These are phyloP conservation scores for Corythornis cristatus DNA, from an alignment of 2,113 vertebrate genomes.

Conservation along the genomic window DNA sequence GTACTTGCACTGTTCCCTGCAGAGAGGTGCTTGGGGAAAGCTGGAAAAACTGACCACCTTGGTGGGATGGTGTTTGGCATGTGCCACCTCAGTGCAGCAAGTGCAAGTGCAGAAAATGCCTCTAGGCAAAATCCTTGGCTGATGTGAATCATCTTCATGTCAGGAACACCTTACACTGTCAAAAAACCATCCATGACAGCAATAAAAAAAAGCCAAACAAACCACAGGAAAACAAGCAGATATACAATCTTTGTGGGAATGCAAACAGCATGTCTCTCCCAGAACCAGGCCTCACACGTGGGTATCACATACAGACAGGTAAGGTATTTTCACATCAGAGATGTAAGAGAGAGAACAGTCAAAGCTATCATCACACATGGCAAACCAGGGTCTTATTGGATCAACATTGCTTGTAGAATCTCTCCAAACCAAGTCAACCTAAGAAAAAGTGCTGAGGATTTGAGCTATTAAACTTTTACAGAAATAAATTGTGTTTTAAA, in stretches of 20 bases:
- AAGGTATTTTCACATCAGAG: neutral
- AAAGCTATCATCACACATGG: neutral
- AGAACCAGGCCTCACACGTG: neutral
- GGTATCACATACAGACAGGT: neutral
- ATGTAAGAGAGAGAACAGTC: neutral
- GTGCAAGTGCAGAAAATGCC: neutral
- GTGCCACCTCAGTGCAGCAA: neutral
- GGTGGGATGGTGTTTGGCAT: accelerated
- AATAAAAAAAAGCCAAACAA: neutral
- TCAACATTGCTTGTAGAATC: neutral
- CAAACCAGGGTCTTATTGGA: neutral
- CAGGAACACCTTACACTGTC: neutral
- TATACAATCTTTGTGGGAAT: neutral
- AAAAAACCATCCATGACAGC: neutral
- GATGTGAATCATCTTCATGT: neutral
- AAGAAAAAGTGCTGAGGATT: neutral
- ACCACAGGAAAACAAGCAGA: neutral
- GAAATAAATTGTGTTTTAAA: neutral
- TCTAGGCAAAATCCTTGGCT: neutral
- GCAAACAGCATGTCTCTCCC: neutral
- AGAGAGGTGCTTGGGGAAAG: neutral
- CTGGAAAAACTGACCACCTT: neutral
- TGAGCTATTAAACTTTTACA: neutral
- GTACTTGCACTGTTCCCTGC: neutral
- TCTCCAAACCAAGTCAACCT: neutral